phyloP scores from a whole-genome alignment of 2,113 vertebrate species.

The Micronisus gabar region DNA sequence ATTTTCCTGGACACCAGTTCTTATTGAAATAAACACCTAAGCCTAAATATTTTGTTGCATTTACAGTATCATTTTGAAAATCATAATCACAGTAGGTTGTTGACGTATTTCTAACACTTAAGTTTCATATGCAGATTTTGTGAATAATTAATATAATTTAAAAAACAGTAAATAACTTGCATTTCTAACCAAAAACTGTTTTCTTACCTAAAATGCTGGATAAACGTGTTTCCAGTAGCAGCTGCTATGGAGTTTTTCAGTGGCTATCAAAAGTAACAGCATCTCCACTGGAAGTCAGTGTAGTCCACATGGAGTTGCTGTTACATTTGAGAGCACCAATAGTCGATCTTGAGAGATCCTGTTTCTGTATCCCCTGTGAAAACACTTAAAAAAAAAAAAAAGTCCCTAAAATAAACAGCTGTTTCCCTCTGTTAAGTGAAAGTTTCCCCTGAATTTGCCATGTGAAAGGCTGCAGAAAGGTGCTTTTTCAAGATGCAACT shows the following conservation, averaged over 20 bases:
- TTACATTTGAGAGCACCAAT: conserved; percentile 76
- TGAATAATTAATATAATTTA: background rate
- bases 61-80: background rate
- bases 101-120: background rate
- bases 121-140: background rate
- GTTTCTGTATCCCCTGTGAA: background rate
- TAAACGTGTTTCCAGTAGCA: background rate
- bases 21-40: background rate
- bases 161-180: background rate
- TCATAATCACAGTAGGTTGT: background rate
- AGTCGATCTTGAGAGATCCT: background rate
- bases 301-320: conserved; percentile 85
- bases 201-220: background rate
- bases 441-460: background rate
- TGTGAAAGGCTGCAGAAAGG: background rate
- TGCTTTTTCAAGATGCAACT: background rate
- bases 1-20: conserved; percentile 73
- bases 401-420: background rate
- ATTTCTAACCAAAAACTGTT: background rate
- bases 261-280: conserved; percentile 80
- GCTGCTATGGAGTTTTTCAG: conserved; percentile 28
- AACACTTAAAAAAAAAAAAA: background rate
- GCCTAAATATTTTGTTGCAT: background rate
- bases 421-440: background rate
- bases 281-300: conserved; percentile 78